Evolutionary conservation across 2,888 invertebrate genomes (phyloP).

Genomic region (Parnassius orleans): DNA sequence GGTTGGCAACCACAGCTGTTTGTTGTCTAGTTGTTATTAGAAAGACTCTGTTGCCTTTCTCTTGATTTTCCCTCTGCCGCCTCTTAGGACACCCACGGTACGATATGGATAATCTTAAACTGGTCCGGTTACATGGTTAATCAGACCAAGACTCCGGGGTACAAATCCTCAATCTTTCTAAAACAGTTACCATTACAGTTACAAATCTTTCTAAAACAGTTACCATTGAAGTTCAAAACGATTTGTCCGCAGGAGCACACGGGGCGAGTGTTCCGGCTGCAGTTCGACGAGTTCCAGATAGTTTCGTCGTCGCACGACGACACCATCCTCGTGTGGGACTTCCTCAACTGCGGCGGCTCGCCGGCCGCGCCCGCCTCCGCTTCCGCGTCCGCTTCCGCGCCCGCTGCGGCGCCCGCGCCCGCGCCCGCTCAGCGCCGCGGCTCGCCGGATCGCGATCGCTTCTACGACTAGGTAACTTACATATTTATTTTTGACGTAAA

Average conservation of each 20-base stretch:
- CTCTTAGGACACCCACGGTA: no score
- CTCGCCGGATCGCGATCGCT: constrained; percentile 10
- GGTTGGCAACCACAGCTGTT: no score
- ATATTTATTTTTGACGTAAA: no score
- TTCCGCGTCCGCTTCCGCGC: constrained; percentile 31
- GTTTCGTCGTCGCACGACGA: constrained; percentile 99
- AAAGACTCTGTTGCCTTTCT: no score
- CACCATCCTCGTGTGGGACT: constrained; percentile 99
- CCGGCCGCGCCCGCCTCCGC: constrained; percentile 42
- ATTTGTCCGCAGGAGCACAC: constrained; percentile 93
- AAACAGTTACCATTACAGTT: no score
- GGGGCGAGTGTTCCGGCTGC: constrained; percentile 98
- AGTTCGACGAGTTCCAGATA: constrained; percentile 99
- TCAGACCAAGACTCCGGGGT: no score
- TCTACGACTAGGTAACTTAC: constrained; percentile 9
- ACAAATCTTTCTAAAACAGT: no score
- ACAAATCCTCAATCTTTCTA: no score
- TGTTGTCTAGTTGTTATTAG: no score
- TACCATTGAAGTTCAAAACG: background rate
- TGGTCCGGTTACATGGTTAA: no score
- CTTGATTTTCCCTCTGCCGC: no score
- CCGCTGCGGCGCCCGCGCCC: constrained; percentile 31
- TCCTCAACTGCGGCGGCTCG: constrained; percentile 89
- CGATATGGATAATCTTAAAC: no score
- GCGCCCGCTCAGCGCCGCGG: constrained; percentile 26